A percentile compares a stretch with the other conserved stretches of the same genome.
Conservation (phyloP, 2,888 invertebrate genomes). For the Cotesia congregata region DNA sequence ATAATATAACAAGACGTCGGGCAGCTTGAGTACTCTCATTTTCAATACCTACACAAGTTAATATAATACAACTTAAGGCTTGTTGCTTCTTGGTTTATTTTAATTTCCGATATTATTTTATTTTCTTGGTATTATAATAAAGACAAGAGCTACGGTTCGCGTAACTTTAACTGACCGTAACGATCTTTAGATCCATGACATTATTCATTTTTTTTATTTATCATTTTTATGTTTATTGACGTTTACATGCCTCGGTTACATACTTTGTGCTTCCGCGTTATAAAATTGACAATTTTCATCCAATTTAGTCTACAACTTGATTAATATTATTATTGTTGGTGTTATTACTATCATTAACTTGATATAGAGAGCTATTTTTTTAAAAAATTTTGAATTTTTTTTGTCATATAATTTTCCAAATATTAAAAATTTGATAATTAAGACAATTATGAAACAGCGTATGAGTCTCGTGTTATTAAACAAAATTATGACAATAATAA, state of each 20-base stretch:
- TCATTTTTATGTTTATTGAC: background rate
- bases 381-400: too few relatives aligned
- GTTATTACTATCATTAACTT: too few relatives aligned
- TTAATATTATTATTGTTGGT: background rate
- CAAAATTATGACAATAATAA: too few relatives aligned
- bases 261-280: background rate
- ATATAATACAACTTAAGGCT: background rate
- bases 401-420: too few relatives aligned
- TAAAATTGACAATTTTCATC: background rate
- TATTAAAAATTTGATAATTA: too few relatives aligned
- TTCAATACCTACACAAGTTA: slow-evolving; percentile 13
- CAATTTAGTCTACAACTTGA: background rate
- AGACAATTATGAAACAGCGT: too few relatives aligned
- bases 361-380: too few relatives aligned
- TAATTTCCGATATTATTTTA: background rate
- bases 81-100: too few relatives aligned
- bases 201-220: slow-evolving; percentile 13
- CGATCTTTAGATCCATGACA: slow-evolving; percentile 42
- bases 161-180: slow-evolving; percentile 49
- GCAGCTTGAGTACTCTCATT: slow-evolving; percentile 20
- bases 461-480: too few relatives aligned
- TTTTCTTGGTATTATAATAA: background rate
- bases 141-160: slow-evolving; percentile 36
- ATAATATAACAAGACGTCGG: background rate
- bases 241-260: background rate